Base-by-base conservation (phyloP, 2,888 invertebrate genomes). In the Oegoconia quadripuncta region DNA sequence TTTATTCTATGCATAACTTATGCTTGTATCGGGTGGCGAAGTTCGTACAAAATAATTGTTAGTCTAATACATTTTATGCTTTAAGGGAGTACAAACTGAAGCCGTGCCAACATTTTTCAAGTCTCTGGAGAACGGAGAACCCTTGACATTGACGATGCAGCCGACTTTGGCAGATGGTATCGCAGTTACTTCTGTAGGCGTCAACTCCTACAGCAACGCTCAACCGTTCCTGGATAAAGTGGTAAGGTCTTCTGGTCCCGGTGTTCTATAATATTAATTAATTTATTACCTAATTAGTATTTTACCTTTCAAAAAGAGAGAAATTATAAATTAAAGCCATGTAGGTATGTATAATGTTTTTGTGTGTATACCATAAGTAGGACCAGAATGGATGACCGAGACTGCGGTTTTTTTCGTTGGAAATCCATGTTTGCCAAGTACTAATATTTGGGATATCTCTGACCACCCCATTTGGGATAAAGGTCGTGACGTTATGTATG, bases 21-120 rank as follows among this genome's bases (percentile, higher is more conserved):
- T 64, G 97, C 97, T 76, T 91, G 93, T 89, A 42, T 20, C 20
- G 3, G 3, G 20, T 20, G 20, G 3, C 4, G 9, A 8, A 18
- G 13, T 17, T 28, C n/a, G 9, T 8, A 36, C 16, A 3, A 17
- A 38, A 28, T 26, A 26, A 9, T 15, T 44, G 42, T 31, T 39
- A 41, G 15, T 14, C 37, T 44, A 44, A 44, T 53, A 3, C 60
- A n/a, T n/a, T n/a, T n/a, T n/a, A n/a, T n/a, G n/a, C n/a, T n/a
- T n/a, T n/a, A n/a, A 93, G 94, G 97, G 97, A 3, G 96, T 97
- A 0, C 97, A 98, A 75, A 92, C 97, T 0, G 97, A 97, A 66
- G 89, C 90, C 40, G 95, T 95, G 76, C 91, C 96, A n/a, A 93
- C 95, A 57, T 96, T 96, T 74, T 88, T 91, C 20, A 90, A 89